A percentile compares a stretch with the other conserved stretches of the same genome.
These are phyloP conservation scores for Petrocephalus schoutedeni DNA, from an alignment of 2,797 vertebrate species.

Conservation along the genomic window DNA sequence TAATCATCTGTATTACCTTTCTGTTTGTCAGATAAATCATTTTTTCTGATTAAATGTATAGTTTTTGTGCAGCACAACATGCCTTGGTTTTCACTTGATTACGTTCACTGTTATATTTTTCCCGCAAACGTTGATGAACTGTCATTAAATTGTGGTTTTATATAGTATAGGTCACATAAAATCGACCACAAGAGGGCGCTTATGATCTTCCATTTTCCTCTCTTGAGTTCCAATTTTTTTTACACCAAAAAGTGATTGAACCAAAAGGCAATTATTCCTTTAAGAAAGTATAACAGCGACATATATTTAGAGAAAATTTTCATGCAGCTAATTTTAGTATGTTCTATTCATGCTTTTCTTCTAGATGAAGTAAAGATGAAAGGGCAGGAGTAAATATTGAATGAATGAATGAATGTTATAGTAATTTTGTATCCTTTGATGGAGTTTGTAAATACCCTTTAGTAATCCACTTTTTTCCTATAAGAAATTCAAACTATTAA, in stretches of 20 bases:
- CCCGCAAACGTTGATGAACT: neutral
- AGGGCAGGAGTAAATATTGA: neutral
- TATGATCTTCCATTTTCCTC: conserved; percentile 26
- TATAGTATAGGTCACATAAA: neutral
- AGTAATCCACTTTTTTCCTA: neutral
- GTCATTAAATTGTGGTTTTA: neutral
- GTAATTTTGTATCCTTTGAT: neutral
- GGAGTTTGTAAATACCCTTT: neutral
- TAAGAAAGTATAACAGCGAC: neutral
- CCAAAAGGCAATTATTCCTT: neutral
- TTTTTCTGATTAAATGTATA: neutral
- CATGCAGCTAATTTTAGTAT: neutral
- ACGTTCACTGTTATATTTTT: neutral
- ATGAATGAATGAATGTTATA: neutral
- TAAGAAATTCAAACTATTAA: neutral
- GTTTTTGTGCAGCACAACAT: neutral
- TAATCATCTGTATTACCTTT: neutral
- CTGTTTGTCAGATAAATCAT: neutral
- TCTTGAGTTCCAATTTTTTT: too few species aligned
- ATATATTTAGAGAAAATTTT: neutral
- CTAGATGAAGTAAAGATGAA: neutral
- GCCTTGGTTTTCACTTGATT: neutral
- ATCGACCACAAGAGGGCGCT: conserved; percentile 40
- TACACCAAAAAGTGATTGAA: neutral
- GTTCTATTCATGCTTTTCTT: neutral